Conservation (phyloP, 2,113 vertebrate species). For the Gorilla gorilla region DNA sequence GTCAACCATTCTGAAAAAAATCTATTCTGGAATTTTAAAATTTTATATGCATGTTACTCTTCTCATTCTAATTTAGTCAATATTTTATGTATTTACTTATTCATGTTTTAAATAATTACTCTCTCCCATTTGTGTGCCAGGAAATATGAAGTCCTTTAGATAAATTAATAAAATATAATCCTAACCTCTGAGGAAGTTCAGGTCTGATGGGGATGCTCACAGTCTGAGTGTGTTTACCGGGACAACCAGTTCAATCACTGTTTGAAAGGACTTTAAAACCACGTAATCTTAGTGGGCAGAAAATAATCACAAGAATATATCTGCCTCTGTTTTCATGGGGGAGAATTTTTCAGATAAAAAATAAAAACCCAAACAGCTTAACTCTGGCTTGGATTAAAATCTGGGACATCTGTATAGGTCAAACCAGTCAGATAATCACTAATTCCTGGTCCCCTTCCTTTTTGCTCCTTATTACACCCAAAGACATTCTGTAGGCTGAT, state of each 20-base stretch:
- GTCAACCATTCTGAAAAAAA: neutral
- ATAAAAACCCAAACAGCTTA: neutral
- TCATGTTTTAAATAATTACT: slow-evolving; percentile 4
- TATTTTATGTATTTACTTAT: neutral
- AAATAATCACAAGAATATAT: neutral
- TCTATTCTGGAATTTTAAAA: neutral
- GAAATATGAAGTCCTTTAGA: neutral
- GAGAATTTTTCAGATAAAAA: neutral
- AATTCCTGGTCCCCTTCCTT: neutral
- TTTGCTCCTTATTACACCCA: slow-evolving; percentile 24
- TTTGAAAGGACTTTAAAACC: slow-evolving; percentile 2
- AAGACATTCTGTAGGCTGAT: slow-evolving; percentile 34
- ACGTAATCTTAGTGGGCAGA: neutral
- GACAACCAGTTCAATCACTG: neutral
- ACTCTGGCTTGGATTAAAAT: slow-evolving; percentile 52
- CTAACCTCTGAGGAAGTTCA: neutral
- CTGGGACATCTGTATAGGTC: slow-evolving; percentile 39
- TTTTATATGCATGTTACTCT: neutral
- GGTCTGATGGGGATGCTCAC: neutral
- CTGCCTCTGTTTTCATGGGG: neutral
- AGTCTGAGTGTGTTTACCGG: neutral
- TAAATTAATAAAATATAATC: neutral
- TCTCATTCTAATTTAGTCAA: neutral
- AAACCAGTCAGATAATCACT: slow-evolving; percentile 22
- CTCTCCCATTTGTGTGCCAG: neutral